phyloP scores from a whole-genome alignment of 2,797 vertebrate species.

The Miichthys miiuy region DNA sequence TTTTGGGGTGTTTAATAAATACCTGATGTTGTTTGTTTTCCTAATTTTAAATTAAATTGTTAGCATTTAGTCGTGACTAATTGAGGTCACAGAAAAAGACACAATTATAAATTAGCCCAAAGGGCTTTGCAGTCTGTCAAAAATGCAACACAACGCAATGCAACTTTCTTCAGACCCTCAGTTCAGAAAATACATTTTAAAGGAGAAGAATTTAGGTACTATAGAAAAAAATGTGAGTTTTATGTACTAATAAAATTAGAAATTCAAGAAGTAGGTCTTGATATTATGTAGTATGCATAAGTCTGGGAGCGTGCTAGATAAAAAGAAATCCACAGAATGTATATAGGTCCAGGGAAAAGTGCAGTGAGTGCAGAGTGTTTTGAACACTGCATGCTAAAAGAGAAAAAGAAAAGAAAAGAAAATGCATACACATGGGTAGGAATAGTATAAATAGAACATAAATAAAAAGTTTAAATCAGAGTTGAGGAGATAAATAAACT shows the following conservation, averaged over 20 bases:
- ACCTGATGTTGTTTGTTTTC: background rate
- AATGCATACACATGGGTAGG: conserved; percentile 18
- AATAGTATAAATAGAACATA: conserved; percentile 31
- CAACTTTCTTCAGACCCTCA: conserved; percentile 1
- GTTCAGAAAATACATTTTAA: background rate
- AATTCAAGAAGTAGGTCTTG: conserved; percentile 46
- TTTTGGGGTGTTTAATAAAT: background rate
- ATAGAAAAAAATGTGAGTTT: background rate
- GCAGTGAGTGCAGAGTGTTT: conserved; percentile 27
- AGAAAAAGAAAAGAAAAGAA: conserved; percentile 5
- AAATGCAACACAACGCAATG: background rate
- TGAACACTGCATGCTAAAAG: conserved; percentile 6
- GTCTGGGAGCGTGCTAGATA: conserved; percentile 44
- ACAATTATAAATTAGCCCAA: background rate
- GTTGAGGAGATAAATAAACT: conserved; percentile 11
- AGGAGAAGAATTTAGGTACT: background rate
- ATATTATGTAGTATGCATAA: conserved; percentile 34
- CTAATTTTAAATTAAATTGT: background rate
- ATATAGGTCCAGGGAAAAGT: conserved; percentile 36
- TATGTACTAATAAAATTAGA: conserved; percentile 30
- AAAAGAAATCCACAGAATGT: conserved; percentile 35
- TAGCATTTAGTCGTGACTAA: background rate
- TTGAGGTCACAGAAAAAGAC: background rate
- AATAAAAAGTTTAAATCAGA: conserved; percentile 45
- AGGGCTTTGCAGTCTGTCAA: background rate